Conservation (phyloP, 2,888 invertebrate genomes). For the Disparrhopalites patrizii region DNA sequence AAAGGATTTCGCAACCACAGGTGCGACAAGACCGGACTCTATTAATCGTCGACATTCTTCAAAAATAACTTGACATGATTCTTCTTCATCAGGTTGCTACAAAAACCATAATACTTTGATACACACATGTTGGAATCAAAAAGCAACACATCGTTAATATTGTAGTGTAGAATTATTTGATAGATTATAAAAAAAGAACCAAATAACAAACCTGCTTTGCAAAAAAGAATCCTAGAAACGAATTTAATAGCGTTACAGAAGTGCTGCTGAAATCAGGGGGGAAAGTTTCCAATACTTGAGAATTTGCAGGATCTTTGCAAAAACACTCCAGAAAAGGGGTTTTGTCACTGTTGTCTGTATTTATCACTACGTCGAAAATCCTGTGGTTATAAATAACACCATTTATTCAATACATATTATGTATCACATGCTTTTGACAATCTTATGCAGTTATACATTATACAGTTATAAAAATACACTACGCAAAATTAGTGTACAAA, state of each 20-base stretch:
- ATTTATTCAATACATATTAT: too few relatives aligned
- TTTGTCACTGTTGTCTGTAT: constrained; percentile 39
- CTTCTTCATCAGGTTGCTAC: constrained; percentile 24
- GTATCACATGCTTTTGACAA: too few relatives aligned
- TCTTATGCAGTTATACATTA: too few relatives aligned
- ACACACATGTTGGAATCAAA: neutral
- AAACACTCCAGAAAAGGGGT: constrained; percentile 40
- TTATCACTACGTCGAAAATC: constrained; percentile 46
- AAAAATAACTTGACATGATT: constrained; percentile 34
- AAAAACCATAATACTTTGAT: constrained; percentile 4
- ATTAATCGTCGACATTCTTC: constrained; percentile 42
- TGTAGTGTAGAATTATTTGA: neutral
- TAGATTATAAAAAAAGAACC: too few relatives aligned
- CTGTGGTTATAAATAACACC: constrained; percentile 27
- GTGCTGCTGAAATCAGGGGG: constrained; percentile 32
- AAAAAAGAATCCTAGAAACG: constrained; percentile 18
- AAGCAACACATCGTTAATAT: neutral
- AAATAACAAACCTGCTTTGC: constrained; percentile 19
- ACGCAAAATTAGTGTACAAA: too few relatives aligned
- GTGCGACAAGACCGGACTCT: constrained; percentile 43
- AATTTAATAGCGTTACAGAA: constrained; percentile 22
- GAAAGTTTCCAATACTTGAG: constrained; percentile 45
- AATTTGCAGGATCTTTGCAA: constrained; percentile 36
- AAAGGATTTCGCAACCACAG: constrained; percentile 47
- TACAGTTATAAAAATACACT: too few relatives aligned